A percentile compares a stretch with the other conserved stretches of the same genome.
Evolutionary conservation across 2,797 vertebrate species (phyloP).

Genomic region (Gymnothorax javanicus): DNA sequence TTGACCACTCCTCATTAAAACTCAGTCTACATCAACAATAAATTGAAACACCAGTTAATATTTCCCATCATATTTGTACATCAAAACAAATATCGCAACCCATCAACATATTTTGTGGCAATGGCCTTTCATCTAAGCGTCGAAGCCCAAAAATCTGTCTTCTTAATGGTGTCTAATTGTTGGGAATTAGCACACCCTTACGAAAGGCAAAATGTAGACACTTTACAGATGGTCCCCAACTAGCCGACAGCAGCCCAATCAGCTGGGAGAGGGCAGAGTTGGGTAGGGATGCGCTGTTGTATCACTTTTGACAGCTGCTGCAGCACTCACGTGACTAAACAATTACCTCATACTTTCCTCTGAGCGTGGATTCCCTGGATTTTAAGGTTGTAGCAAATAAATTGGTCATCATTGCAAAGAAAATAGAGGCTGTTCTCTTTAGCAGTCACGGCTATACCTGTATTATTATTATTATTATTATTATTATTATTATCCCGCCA

Average conservation of each 20-base stretch:
- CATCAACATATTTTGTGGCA: neutral
- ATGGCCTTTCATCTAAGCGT: neutral
- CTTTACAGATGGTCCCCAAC: slow-evolving; percentile 68
- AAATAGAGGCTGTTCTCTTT: neutral
- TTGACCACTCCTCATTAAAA: neutral
- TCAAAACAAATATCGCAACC: neutral
- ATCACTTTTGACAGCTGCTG: slow-evolving; percentile 81
- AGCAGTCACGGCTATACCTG: neutral
- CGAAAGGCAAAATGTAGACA: neutral
- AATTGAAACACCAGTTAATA: neutral
- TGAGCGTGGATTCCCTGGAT: neutral
- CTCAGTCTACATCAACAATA: neutral
- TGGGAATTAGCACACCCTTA: neutral
- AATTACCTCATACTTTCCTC: slow-evolving; percentile 83
- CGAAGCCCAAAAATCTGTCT: neutral
- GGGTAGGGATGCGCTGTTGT: slow-evolving; percentile 55
- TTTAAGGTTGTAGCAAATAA: neutral
- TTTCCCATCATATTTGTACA: neutral
- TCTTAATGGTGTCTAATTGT: neutral
- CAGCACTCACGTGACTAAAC: slow-evolving; percentile 81
- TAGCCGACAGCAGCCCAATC: slow-evolving; percentile 62
- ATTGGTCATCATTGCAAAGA: neutral
- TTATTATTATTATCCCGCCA: too few relatives aligned
- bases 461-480: neutral
- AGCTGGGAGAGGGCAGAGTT: slow-evolving; percentile 53